Percentiles rank a stretch among this genome's conserved stretches.
Evolutionary conservation across 2,888 invertebrate species (phyloP).

Genomic region (Cryptocephalus primarius): DNA sequence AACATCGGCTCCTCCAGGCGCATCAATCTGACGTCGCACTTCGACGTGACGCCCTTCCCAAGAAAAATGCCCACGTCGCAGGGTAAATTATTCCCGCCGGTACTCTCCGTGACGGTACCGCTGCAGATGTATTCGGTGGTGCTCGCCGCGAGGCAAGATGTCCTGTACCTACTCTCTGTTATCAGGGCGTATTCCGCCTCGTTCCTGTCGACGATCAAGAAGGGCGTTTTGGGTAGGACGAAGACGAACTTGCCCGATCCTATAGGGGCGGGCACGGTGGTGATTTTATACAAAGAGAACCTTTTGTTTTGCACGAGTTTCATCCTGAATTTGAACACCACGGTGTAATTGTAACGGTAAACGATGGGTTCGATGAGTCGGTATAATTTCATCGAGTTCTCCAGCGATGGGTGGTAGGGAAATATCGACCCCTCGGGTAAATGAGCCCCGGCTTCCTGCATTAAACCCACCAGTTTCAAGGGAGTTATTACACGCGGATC

Average conservation of each 20-base stretch:
- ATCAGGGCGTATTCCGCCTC: conserved; percentile 4
- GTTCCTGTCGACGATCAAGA: conserved; percentile 3
- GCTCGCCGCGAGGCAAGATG: conserved; percentile 1
- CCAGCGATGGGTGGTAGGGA: conserved; percentile 3
- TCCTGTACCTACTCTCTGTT: conserved; percentile 1
- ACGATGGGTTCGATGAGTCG: conserved; percentile 5
- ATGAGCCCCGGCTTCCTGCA: conserved; percentile 1
- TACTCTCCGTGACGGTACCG: conserved; percentile 1
- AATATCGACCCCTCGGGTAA: conserved; percentile 5
- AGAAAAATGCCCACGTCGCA: conserved; percentile 5
- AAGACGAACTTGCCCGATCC: conserved; percentile 2
- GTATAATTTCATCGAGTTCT: conserved; percentile 3
- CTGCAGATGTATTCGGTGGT: conserved; percentile 2
- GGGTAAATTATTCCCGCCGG: neutral
- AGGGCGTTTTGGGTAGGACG: conserved; percentile 4
- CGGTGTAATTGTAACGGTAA: conserved; percentile 1
- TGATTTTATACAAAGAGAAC: conserved; percentile 5
- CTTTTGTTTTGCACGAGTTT: conserved; percentile 3
- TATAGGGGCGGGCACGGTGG: conserved; percentile 2
- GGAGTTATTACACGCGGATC: conserved; percentile 5
- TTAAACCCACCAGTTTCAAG: conserved; percentile 3
- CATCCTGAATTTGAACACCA: conserved; percentile 4
- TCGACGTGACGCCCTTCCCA: neutral
- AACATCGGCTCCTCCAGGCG: conserved; percentile 2
- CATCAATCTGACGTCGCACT: conserved; percentile 3